A percentile compares a stretch with the other conserved stretches of the same genome.
phyloP scores from a whole-genome alignment of 2,797 vertebrate genomes.

The Pangasius sanitwongsei region DNA sequence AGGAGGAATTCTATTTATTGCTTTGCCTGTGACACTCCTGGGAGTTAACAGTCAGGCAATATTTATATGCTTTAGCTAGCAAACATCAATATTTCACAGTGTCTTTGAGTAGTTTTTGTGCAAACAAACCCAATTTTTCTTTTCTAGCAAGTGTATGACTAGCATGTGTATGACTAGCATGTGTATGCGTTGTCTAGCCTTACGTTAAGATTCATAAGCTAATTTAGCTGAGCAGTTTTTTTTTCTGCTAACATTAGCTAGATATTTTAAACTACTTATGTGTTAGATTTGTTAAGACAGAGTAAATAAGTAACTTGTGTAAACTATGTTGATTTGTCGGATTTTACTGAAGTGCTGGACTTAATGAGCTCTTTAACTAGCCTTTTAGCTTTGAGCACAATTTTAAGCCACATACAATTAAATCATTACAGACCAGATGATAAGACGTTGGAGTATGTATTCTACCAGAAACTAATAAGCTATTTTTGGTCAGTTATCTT shows the following conservation, averaged over 20 bases:
- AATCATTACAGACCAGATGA: neutral
- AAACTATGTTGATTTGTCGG: neutral
- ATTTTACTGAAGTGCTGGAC: neutral
- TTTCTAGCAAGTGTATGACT: neutral
- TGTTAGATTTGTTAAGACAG: neutral
- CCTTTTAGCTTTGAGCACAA: neutral
- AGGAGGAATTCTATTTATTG: neutral
- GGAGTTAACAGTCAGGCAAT: neutral
- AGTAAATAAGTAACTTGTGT: no score
- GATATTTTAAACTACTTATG: neutral
- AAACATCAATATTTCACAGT: neutral
- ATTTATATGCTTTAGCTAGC: neutral
- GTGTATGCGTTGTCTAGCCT: neutral
- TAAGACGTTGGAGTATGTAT: neutral
- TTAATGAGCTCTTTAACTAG: neutral
- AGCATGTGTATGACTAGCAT: neutral
- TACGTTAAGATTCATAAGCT: neutral
- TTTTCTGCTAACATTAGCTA: neutral
- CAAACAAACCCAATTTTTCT: neutral
- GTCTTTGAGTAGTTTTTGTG: neutral
- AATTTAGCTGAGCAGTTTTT: neutral
- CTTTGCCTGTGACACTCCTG: no score
- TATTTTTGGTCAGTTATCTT: neutral
- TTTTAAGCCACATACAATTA: neutral
- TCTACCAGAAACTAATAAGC: no score